phyloP scores from a whole-genome alignment of 2,113 vertebrate species.

The Isurus oxyrinchus region DNA sequence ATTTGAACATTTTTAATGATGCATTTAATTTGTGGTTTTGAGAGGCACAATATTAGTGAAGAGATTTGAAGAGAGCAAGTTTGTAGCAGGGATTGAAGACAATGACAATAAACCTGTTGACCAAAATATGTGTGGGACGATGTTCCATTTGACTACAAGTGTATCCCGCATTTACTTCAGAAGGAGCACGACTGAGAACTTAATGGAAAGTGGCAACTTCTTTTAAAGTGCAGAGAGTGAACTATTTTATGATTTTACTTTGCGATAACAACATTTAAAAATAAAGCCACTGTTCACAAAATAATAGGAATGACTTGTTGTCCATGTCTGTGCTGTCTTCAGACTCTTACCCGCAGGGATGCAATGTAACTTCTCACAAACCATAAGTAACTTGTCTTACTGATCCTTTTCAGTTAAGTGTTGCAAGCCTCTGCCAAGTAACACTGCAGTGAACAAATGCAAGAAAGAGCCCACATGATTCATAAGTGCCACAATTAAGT shows the following conservation, averaged over 20 bases:
- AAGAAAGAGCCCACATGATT: too few relatives aligned
- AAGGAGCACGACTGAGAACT: not conserved
- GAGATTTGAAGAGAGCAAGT: not conserved
- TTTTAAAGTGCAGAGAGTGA: not conserved
- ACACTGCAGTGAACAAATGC: not conserved
- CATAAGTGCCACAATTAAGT: not conserved
- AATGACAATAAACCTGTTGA: not conserved
- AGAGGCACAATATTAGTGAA: not conserved
- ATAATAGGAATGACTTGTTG: not conserved
- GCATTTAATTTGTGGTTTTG: not conserved
- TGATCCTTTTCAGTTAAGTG: not conserved
- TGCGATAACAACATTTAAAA: not conserved
- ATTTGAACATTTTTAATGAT: not conserved
- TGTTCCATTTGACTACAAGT: not conserved
- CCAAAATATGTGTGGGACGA: not conserved
- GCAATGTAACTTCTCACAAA: not conserved
- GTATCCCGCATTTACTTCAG: not conserved
- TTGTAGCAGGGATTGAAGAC: not conserved
- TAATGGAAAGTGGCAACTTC: not conserved
- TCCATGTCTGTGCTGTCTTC: not conserved
- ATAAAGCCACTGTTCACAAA: not conserved
- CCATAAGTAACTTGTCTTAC: not conserved
- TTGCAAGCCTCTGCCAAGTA: not conserved
- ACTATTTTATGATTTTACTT: not conserved
- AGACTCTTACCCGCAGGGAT: not conserved